Conservation (phyloP, 2,797 vertebrate genomes). For the Scarus forsteni region DNA sequence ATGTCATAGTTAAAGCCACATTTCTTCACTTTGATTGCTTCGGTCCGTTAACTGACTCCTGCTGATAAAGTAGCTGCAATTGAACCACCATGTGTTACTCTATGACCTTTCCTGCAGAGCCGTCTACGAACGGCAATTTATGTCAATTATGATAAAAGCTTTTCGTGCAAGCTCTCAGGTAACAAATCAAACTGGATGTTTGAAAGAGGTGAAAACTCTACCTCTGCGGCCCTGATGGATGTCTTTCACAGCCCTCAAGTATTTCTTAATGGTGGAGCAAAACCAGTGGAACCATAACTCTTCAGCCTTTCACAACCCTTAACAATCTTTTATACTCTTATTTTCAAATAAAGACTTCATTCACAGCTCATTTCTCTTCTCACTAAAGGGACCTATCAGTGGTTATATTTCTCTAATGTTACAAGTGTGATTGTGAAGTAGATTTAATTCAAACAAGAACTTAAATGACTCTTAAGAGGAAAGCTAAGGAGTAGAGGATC, state of each 20-base stretch:
- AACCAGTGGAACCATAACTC: constrained; percentile 28
- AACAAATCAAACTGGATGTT: constrained; percentile 40
- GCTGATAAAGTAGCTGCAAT: constrained; percentile 16
- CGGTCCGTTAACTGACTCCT: background rate
- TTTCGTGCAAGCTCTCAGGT: background rate
- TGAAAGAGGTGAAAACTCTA: constrained; percentile 3
- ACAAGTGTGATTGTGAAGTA: background rate
- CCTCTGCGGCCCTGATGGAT: constrained; percentile 19
- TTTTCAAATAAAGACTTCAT: background rate
- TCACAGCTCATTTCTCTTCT: constrained; percentile 1
- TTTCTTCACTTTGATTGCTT: background rate
- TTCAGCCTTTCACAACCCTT: background rate
- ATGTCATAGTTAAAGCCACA: too few species aligned
- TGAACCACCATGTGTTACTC: constrained; percentile 1
- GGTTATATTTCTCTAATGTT: constrained; percentile 13
- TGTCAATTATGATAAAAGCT: constrained; percentile 3
- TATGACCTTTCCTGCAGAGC: background rate
- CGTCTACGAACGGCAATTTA: background rate
- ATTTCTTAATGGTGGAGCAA: background rate
- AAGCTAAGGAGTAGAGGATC: background rate
- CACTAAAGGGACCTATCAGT: constrained; percentile 22
- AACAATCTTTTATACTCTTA: background rate
- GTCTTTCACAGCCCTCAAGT: background rate
- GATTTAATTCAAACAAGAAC: constrained; percentile 1
- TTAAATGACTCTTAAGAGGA: background rate